These are phyloP conservation scores for Acridotheres tristis DNA, from an alignment of 2,797 vertebrate genomes.

Conservation along the genomic window DNA sequence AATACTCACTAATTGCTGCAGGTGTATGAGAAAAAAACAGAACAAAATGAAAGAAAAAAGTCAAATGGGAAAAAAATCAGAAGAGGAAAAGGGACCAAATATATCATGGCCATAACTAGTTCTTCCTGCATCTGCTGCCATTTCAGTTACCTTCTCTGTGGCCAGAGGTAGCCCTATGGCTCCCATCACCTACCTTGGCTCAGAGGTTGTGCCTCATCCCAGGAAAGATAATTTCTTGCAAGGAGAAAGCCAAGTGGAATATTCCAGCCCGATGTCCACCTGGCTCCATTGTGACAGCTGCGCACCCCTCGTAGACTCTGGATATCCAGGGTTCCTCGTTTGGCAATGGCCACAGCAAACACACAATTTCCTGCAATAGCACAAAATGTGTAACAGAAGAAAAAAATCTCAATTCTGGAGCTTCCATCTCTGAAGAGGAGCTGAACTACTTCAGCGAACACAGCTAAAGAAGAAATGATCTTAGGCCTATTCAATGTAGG, in stretches of 20 bases:
- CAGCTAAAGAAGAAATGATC: background rate
- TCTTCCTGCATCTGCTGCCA: background rate
- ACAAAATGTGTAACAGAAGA: background rate
- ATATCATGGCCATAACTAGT: background rate
- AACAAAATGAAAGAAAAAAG: background rate
- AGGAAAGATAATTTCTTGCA: slow-evolving; percentile 83
- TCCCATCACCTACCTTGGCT: slow-evolving; percentile 79
- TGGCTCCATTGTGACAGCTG: slow-evolving; percentile 88
- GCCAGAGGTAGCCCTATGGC: background rate
- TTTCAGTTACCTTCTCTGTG: background rate
- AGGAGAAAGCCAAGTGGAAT: slow-evolving; percentile 89
- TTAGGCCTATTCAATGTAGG: background rate
- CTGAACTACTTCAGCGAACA: background rate
- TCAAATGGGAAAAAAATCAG: background rate
- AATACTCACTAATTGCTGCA: slow-evolving; percentile 84
- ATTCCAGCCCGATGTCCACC: slow-evolving; percentile 91
- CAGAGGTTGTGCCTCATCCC: slow-evolving; percentile 85
- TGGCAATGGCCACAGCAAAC: slow-evolving; percentile 86
- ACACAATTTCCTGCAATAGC: slow-evolving; percentile 79
- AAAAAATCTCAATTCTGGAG: background rate
- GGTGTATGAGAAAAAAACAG: background rate
- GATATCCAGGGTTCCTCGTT: slow-evolving; percentile 78
- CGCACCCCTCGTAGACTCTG: slow-evolving; percentile 78
- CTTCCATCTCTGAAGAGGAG: background rate
- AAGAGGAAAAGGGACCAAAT: background rate